Base-by-base conservation (phyloP, 2,888 invertebrate genomes). In the Anodontia alba region DNA sequence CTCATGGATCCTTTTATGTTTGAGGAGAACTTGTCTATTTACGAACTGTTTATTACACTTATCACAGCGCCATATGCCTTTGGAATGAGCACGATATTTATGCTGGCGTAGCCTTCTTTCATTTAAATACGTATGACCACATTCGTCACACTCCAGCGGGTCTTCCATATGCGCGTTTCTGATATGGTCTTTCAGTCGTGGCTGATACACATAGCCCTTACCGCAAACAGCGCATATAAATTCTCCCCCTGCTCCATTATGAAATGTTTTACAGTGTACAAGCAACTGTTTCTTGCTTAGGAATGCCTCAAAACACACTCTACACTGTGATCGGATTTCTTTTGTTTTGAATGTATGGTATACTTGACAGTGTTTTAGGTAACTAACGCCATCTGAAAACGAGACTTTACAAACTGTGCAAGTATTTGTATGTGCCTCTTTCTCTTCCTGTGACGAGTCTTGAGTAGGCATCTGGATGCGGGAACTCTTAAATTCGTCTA, bases 1-100 rank as follows among this genome's bases (percentile, higher is more conserved):
- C 1, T 38, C 54, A 42, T 73, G 73, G 17, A 73, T 62, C 12
- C 5, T 62, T 31, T 62, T 38, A 73, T 73, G 73, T 20, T 51
- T 36, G 3, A 5, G 10, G 8, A 73, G 43, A 38, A 38, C 42
- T 3, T 20, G 17, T 20, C 26, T 23, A 15, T 33, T 8, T 1
- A 15, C 17, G 17, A 62, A 62, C 2, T 29, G 3, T 20, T 62
- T 62, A 15, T 29, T 33, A 23, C 62, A 62, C 20, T 33, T 33
- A 12, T 62, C 62, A 20, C 62, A 62, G 33, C 12, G 17, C 12
- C 15, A 62, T 2, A 23, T 33, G 3, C 20, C 20, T 15, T 23
- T 17, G 1, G 62, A 31, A 62, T 62, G 62, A 17, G 62, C 62
- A 12, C 62, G 62, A 10, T 15, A 10, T 20, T 62, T 62, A 29